Evolutionary conservation across 2,113 vertebrate species (phyloP).

Genomic region (Oxyruncus cristatus): DNA sequence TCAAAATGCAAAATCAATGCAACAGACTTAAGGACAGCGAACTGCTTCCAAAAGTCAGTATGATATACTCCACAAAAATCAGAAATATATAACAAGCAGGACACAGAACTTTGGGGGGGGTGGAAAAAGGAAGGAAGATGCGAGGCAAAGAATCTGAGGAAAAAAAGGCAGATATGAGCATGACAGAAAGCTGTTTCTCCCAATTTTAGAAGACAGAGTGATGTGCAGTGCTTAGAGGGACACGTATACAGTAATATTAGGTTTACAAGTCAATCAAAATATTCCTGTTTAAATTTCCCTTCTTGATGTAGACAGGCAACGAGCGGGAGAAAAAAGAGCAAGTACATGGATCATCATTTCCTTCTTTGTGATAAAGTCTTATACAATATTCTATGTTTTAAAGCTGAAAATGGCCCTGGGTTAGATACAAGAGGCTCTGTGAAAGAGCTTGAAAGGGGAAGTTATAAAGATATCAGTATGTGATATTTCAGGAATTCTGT

Average conservation of each 20-base stretch:
- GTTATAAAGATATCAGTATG: neutral
- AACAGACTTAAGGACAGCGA: neutral
- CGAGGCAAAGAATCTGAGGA: neutral
- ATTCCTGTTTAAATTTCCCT: neutral
- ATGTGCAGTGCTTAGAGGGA: neutral
- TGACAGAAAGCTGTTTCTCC: neutral
- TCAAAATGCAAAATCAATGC: neutral
- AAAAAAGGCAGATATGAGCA: neutral
- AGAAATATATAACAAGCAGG: neutral
- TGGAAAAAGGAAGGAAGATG: neutral
- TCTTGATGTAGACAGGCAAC: neutral
- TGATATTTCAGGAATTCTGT: neutral
- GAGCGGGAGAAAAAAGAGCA: neutral
- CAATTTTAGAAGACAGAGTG: neutral
- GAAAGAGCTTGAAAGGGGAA: neutral
- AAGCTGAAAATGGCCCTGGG: neutral
- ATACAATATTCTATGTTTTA: neutral
- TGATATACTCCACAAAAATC: neutral
- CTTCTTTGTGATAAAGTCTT: neutral
- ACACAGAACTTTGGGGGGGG: neutral
- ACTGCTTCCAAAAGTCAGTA: neutral
- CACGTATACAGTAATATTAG: neutral
- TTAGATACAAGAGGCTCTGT: neutral
- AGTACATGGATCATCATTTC: rapidly evolving
- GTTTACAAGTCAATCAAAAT: neutral